Evolutionary conservation across 2,113 vertebrate species (phyloP), one percentile per base, ranked within the genome.

Genomic region (Notechis scutatus): DNA sequence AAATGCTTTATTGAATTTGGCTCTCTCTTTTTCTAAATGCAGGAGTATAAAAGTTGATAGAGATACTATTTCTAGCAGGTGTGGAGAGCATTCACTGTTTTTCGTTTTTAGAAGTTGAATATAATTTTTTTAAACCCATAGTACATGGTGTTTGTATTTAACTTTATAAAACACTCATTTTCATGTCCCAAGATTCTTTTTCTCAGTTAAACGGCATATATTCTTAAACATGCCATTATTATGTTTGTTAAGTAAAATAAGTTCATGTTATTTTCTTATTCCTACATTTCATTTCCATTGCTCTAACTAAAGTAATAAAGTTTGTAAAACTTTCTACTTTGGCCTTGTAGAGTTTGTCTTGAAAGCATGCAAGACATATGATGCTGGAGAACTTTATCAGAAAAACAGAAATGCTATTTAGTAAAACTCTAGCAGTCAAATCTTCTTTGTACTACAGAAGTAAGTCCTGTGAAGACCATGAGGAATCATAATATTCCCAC

Each of bases 1-100:
- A 91, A 94, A 74, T 89, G 91, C 24, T 18, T 94, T 91, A 34
- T 12, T 69, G 64, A 18, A 90, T 87, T 96, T 93, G 0, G 3
- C 85, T 90, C 23, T 23, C 61, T 61, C 45, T 56, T 56, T 56
- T n/a, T 5, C 69, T 7, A 45, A 85, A 93, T 14, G 45, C 87
- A 29, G 90, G 50, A n/a, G 29, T 34, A 14, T 85, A 29, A 50
- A 52, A 55, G n/a, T 85, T 47, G 90, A 9, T 3, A 29, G 24
- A 10, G 24, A 11, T 14, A 15, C 23, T 88, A 45, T 91, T 61
- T 89, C 23, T 8, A 86, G 21, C 45, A 20, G n/a, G 69, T 34
- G 56, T n/a, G 69, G 42, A 64, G 12, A 86, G 14, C 23, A 24
- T 88, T 39, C 42, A n/a, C 61, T 93, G 57, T 91, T 52, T 89